These are phyloP conservation scores for Verasper variegatus DNA, from an alignment of 2,113 vertebrate species.

Conservation along the genomic window DNA sequence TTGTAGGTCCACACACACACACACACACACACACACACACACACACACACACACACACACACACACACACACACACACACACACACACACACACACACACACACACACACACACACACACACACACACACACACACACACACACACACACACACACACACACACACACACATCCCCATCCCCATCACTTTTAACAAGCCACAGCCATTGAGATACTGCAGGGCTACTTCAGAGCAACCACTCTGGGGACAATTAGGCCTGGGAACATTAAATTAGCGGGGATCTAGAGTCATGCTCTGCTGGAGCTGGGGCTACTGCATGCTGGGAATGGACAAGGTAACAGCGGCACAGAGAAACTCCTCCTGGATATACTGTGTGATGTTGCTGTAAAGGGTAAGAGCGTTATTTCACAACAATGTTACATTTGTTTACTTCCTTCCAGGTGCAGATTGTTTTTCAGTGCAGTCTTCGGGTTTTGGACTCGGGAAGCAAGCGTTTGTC, in stretches of 20 bases:
- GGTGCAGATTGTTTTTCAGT: constrained; percentile 18
- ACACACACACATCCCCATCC: too few relatives aligned
- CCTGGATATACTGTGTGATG: constrained; percentile 22
- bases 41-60: neutral
- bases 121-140: too few relatives aligned
- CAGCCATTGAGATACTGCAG: constrained; percentile 60
- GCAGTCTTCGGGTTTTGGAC: constrained; percentile 32
- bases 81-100: too few relatives aligned
- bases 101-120: too few relatives aligned
- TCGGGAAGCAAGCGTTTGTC: constrained; percentile 41
- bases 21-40: constrained; percentile 27
- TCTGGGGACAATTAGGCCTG: constrained; percentile 72
- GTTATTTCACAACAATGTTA: constrained; percentile 31
- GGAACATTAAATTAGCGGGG: constrained; percentile 73
- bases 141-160: too few relatives aligned
- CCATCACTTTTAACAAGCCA: constrained; percentile 64
- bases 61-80: too few relatives aligned
- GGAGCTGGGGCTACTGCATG: constrained; percentile 46
- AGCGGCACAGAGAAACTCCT: constrained; percentile 25
- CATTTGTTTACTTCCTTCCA: constrained; percentile 11
- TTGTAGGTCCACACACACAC: constrained; percentile 38
- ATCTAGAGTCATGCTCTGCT: constrained; percentile 64
- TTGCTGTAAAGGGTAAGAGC: constrained; percentile 1
- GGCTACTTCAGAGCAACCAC: constrained; percentile 62
- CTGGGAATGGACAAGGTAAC: constrained; percentile 40